Evolutionary conservation across 2,888 invertebrate genomes (phyloP), one percentile per base, ranked within the genome.

Genomic region (Spilarctia lutea): DNA sequence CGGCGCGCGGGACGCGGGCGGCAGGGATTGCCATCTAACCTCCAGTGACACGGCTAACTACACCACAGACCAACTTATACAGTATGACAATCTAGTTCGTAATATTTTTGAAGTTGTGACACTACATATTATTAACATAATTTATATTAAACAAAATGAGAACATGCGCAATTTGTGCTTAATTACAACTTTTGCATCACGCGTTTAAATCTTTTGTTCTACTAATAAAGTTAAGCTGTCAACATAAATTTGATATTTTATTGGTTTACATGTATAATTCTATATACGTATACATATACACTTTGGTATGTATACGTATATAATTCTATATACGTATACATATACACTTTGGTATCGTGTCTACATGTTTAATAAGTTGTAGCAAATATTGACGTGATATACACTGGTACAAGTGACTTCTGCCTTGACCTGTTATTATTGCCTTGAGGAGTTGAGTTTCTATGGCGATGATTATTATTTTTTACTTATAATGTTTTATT

Each of bases 31-130:
- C 82, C 83, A 81, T 84, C 85, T 92, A 92, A 92, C 93, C 93
- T 93, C 93, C 90, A 91, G 88, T 91, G 93, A 92, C 92, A 91
- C 91, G 90, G 86, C 88, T 88, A 87, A 85, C 89, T 87, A 84
- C 84, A 86, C 86, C 88, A 87, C 88, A 88, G 86, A 78, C 80
- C 83, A 83, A 81, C 80, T 85, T 84, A 80, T 83, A 72, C 84
- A 86, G 82, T 85, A 85, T 73, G 76, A 74, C 85, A 81, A 85
- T 78, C 77, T 75, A 75, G 77, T 75, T 78, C 70, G 72, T 76
- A 66, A 73, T 20, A 70, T 24, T 73, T 65, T 45, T 66, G 52
- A 73, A 73, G 16, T 76, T 71, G 68, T 69, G 70, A 73, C 63
- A 75, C 67, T 68, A 42, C 35, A 42, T 18, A 71, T 65, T 71